phyloP scores from a whole-genome alignment of 2,797 vertebrate genomes.

The Salmo trutta region DNA sequence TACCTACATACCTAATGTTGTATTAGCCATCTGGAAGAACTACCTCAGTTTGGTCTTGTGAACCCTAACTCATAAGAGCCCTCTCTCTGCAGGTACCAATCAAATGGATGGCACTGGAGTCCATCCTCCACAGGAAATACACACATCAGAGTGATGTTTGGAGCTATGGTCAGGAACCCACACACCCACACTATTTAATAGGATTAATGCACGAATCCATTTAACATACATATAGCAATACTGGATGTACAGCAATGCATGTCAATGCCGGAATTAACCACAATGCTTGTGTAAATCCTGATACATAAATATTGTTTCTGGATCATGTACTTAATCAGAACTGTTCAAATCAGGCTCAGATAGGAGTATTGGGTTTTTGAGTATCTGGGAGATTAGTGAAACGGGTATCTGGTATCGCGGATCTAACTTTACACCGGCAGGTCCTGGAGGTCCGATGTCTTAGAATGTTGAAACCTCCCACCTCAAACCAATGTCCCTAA shows the following conservation, averaged over 20 bases:
- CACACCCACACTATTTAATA: background rate
- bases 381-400: constrained; percentile 50
- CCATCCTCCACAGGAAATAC: constrained; percentile 93
- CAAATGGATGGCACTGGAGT: constrained; percentile 99
- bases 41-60: background rate
- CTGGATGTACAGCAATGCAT: background rate
- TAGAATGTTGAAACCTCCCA: background rate
- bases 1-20: background rate
- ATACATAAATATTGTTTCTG: constrained; percentile 52
- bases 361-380: constrained; percentile 36
- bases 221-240: background rate
- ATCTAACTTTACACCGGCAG: constrained; percentile 6
- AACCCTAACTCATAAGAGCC: background rate
- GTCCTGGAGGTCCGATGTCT: constrained; percentile 1
- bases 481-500: constrained; percentile 15
- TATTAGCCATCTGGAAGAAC: background rate
- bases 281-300: background rate
- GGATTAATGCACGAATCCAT: background rate
- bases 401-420: constrained; percentile 19
- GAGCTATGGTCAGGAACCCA: constrained; percentile 84
- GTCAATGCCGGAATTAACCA: constrained; percentile 16
- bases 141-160: constrained; percentile 99
- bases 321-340: constrained; percentile 23
- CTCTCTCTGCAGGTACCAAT: constrained; percentile 87
- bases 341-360: constrained; percentile 30